phyloP scores from a whole-genome alignment of 2,797 vertebrate genomes.

The Poecile montanus region DNA sequence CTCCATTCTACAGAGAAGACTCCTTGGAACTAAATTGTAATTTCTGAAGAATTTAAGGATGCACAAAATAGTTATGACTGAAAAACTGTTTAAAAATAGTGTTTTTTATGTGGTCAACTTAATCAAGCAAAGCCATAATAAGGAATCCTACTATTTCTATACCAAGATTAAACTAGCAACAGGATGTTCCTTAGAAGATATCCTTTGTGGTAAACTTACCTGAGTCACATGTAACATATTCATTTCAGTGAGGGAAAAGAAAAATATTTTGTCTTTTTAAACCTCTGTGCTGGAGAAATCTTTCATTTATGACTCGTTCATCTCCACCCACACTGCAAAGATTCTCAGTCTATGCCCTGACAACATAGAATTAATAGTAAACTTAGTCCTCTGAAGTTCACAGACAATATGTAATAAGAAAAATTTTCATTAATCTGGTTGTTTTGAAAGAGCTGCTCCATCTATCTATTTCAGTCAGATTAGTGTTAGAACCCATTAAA shows the following conservation, averaged over 20 bases:
- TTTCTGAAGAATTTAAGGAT: neutral
- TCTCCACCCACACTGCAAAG: neutral
- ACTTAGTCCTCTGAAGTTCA: neutral
- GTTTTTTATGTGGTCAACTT: neutral
- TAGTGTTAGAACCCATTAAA: neutral
- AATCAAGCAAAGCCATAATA: neutral
- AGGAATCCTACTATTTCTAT: neutral
- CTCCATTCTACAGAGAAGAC: neutral
- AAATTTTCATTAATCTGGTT: neutral
- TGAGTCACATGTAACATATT: neutral
- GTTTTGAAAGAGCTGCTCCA: neutral
- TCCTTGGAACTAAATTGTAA: neutral
- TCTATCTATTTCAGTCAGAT: neutral
- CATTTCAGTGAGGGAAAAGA: neutral
- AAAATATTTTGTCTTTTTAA: neutral
- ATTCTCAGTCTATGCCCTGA: neutral
- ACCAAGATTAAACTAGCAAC: neutral
- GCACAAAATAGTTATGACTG: neutral
- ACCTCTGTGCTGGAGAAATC: neutral
- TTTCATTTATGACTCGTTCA: neutral
- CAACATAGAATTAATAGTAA: neutral
- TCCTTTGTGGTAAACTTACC: neutral
- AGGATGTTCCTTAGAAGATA: neutral
- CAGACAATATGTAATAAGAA: neutral
- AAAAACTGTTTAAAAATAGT: neutral